A percentile compares a stretch with the other conserved stretches of the same genome.
Conservation (phyloP, 2,888 invertebrate species). For the Watsonalla binaria region DNA sequence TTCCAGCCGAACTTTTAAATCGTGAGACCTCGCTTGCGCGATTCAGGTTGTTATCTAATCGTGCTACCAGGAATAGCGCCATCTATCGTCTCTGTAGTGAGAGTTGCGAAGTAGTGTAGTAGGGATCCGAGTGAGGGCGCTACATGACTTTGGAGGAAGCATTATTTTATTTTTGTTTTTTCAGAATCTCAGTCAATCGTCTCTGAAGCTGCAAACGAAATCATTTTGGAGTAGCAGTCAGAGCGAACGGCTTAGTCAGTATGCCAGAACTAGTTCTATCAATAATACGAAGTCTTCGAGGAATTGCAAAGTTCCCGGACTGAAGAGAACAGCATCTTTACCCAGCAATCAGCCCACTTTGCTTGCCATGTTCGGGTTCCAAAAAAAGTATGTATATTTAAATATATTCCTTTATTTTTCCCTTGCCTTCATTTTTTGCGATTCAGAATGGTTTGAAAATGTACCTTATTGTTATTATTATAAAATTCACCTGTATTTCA, state of each 20-base stretch:
- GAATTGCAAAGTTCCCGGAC: slow-evolving; percentile 41
- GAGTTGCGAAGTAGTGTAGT: no score
- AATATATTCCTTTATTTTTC: neutral
- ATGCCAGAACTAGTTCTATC: slow-evolving; percentile 4
- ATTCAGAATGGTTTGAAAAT: no score
- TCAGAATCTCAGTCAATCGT: neutral
- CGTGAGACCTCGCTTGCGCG: no score
- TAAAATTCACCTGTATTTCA: no score
- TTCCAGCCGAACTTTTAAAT: no score
- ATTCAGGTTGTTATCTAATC: no score
- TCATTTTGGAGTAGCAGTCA: slow-evolving; percentile 21
- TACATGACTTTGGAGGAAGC: no score
- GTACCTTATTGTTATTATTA: no score
- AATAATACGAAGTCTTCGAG: slow-evolving; percentile 32
- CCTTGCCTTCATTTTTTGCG: no score
- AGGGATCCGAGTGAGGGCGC: no score
- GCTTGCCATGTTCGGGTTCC: slow-evolving; percentile 83
- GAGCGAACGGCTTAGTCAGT: slow-evolving; percentile 14
- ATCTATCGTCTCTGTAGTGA: no score
- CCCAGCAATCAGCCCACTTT: slow-evolving; percentile 78
- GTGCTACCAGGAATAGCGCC: no score
- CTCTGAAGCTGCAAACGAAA: slow-evolving; percentile 6
- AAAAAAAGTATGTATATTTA: slow-evolving; percentile 71
- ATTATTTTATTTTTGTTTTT: neutral
- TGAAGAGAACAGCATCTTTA: slow-evolving; percentile 44